Evolutionary conservation across 2,888 invertebrate species (phyloP), one percentile per base, ranked within the genome.

Genomic region (Oconnorella tubifera): DNA sequence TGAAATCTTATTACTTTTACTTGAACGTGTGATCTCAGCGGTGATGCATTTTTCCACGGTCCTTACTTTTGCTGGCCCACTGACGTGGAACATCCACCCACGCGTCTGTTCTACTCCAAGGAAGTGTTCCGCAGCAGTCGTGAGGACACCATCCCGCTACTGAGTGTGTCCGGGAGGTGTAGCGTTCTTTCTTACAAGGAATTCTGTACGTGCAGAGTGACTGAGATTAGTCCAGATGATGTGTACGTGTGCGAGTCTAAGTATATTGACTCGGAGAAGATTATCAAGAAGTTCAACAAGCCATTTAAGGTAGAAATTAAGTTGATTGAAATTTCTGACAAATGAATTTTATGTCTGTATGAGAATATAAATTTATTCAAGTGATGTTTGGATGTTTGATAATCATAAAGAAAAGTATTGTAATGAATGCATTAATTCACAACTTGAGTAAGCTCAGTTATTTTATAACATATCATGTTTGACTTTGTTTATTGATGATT

Each of bases 171-270:
- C 68, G 93, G 93, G 19, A 57, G 62, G 19, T 98, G 98, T 81
- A 86, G 89, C 0, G 94, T 98, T 4, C 84, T 98, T 63, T 91
- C 93, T 77, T 89, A 90, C 77, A 89, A 89, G 68, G 95, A 96
- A 76, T 98, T 91, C 80, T 89, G 90, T 67, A 89, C 89, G 76
- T 88, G 91, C 82, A 89, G 98, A 19, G 90, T 91, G 56, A 98
- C 97, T 0, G 98, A 98, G 85, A 89, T 97, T 68, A 85, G 89
- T 0, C 98, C 99, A 82, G 87, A 87, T 66, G 96, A 98, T 82
- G 88, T 97, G 1, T 98, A 87, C 80, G 89, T 99, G 56, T 96
- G 95, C 80, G 93, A 94, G 79, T 91, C 90, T 0, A 86, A 91
- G 67, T 96, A 93, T 79, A 92, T 94, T 79, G 95, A 96, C 83